Conservation (phyloP, 2,797 vertebrate genomes). For the Centropyge bicolor region DNA sequence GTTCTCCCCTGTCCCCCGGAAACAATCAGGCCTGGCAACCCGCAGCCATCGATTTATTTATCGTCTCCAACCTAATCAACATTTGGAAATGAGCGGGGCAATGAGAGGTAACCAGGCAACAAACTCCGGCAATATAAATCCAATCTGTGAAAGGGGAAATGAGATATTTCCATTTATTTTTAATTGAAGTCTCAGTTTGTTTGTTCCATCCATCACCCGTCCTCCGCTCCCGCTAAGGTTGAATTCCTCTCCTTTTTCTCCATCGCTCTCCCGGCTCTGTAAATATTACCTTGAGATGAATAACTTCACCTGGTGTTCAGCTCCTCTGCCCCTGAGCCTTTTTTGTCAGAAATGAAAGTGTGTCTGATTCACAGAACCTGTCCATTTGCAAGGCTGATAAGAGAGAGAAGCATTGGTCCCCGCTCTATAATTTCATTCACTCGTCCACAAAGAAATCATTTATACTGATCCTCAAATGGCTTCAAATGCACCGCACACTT, state of each 20-base stretch:
- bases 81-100: constrained; percentile 74
- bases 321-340: constrained; percentile 59
- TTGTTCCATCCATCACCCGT: constrained; percentile 70
- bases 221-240: constrained; percentile 25
- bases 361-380: constrained; percentile 54
- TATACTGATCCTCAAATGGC: constrained; percentile 69
- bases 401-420: constrained; percentile 50
- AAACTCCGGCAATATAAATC: constrained; percentile 76
- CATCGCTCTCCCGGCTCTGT: constrained; percentile 28
- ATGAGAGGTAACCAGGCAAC: constrained; percentile 80
- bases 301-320: constrained; percentile 60
- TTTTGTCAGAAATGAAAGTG: constrained; percentile 63
- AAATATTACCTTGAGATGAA: constrained; percentile 70
- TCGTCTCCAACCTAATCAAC: constrained; percentile 78
- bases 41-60: constrained; percentile 71
- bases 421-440: constrained; percentile 76
- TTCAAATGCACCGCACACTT: constrained; percentile 62
- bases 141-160: constrained; percentile 80
- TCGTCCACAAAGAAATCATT: constrained; percentile 77
- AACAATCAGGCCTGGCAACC: constrained; percentile 70
- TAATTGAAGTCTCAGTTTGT: constrained; percentile 80
- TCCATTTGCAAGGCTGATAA: constrained; percentile 71
- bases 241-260: constrained; percentile 47
- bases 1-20: constrained; percentile 32
- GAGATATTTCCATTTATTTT: constrained; percentile 82